Conservation (phyloP, 2,797 vertebrate species). For the Eleutherodactylus coqui region DNA sequence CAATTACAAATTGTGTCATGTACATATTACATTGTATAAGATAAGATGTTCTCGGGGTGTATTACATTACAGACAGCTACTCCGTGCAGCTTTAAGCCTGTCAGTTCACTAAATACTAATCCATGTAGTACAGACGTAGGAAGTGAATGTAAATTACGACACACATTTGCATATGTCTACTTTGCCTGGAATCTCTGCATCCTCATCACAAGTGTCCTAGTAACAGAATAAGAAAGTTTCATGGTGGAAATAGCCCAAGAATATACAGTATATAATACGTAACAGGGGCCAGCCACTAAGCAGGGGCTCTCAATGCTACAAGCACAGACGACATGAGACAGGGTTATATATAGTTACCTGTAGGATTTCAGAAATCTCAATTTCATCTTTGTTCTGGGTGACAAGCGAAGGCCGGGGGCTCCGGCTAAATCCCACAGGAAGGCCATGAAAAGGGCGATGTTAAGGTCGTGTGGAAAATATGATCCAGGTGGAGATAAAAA, state of each 20-base stretch:
- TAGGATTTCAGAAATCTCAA: conserved; percentile 81
- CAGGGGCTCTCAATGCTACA: background rate
- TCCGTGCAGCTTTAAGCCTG: conserved; percentile 27
- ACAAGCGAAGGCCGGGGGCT: conserved; percentile 66
- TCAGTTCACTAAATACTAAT: conserved; percentile 24
- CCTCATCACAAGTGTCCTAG: background rate
- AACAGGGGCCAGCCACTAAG: background rate
- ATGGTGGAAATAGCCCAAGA: background rate
- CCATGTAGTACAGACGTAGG: background rate
- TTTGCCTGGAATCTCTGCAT: too few species aligned
- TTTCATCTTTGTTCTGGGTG: conserved; percentile 79
- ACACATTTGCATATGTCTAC: background rate
- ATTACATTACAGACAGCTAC: background rate
- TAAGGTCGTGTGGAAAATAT: conserved; percentile 59
- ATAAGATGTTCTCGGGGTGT: background rate
- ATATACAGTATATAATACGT: too few species aligned
- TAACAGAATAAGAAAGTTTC: background rate
- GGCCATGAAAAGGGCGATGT: conserved; percentile 72
- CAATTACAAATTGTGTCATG: background rate
- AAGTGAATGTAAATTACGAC: background rate
- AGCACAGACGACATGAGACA: background rate
- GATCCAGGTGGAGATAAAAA: conserved; percentile 58
- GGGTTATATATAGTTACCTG: conserved; percentile 77
- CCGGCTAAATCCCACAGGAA: conserved; percentile 75
- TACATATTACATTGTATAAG: background rate